phyloP scores from a whole-genome alignment of 1,140 invertebrate species.

The Triops longicaudatus region DNA sequence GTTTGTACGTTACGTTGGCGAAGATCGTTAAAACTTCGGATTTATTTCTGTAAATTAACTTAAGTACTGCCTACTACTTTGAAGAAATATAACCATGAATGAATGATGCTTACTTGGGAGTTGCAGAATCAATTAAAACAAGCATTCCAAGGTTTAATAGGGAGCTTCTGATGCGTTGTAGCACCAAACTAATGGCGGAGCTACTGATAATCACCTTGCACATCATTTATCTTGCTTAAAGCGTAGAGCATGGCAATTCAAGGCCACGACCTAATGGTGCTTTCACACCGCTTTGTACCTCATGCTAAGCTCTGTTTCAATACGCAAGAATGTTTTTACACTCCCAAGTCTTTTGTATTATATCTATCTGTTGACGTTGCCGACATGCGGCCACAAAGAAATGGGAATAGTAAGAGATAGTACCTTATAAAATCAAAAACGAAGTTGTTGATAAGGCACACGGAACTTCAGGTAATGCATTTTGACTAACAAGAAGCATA shows the following conservation, averaged over 20 bases:
- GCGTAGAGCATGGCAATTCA: neutral
- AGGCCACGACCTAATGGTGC: neutral
- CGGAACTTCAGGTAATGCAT: too few species aligned
- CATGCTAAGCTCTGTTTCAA: neutral
- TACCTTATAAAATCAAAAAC: too few species aligned
- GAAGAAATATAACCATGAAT: neutral
- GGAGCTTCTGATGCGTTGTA: neutral
- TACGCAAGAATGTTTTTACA: too few species aligned
- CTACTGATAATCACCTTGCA: neutral
- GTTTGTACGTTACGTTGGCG: too few species aligned
- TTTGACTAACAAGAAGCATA: too few species aligned
- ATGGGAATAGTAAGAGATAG: too few species aligned
- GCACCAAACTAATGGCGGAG: neutral
- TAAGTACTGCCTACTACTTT: neutral
- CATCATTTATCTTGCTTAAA: slow-evolving; percentile 13
- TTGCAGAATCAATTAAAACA: neutral
- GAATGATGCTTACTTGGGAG: neutral
- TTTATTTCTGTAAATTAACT: neutral
- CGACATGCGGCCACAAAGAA: too few species aligned
- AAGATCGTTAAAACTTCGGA: neutral
- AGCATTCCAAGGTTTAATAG: neutral
- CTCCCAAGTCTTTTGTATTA: too few species aligned
- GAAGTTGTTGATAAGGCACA: too few species aligned
- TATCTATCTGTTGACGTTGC: too few species aligned
- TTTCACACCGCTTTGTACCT: neutral